phyloP scores from a whole-genome alignment of 2,113 vertebrate genomes.

The Malurus alboscapulatus region DNA sequence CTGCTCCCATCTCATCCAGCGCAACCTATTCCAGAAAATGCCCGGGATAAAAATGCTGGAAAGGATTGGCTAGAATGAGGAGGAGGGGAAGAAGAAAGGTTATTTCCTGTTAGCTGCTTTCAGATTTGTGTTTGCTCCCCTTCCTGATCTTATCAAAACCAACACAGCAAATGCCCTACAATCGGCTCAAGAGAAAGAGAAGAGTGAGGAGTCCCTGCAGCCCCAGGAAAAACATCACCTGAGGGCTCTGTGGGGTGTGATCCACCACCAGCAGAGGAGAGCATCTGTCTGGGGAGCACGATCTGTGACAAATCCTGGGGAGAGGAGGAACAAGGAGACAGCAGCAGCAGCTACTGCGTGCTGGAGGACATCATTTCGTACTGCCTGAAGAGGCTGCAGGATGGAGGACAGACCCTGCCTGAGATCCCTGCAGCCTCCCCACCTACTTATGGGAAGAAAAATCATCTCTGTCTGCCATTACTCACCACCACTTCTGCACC shows the following conservation, averaged over 20 bases:
- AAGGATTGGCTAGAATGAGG: not conserved
- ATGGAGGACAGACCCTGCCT: not conserved
- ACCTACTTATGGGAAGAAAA: not conserved
- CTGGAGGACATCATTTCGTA: not conserved
- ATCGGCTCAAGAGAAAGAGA: not conserved
- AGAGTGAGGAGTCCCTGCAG: not conserved
- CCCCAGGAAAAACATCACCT: accelerated
- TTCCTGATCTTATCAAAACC: not conserved
- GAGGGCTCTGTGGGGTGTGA: not conserved
- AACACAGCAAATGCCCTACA: not conserved
- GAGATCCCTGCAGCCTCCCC: not conserved
- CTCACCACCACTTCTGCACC: not conserved
- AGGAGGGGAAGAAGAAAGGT: not conserved
- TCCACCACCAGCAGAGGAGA: not conserved
- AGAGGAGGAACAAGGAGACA: not conserved
- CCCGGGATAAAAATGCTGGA: not conserved
- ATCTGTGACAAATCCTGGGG: not conserved
- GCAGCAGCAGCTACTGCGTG: not conserved
- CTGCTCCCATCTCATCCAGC: not conserved
- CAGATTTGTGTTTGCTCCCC: not conserved
- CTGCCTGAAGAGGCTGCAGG: not conserved
- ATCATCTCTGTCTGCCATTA: not conserved
- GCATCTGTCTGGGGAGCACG: accelerated
- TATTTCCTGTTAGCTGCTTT: not conserved
- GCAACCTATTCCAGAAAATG: not conserved